These are phyloP conservation scores for Chiloscyllium punctatum DNA, from an alignment of 2,797 vertebrate species.

Conservation along the genomic window DNA sequence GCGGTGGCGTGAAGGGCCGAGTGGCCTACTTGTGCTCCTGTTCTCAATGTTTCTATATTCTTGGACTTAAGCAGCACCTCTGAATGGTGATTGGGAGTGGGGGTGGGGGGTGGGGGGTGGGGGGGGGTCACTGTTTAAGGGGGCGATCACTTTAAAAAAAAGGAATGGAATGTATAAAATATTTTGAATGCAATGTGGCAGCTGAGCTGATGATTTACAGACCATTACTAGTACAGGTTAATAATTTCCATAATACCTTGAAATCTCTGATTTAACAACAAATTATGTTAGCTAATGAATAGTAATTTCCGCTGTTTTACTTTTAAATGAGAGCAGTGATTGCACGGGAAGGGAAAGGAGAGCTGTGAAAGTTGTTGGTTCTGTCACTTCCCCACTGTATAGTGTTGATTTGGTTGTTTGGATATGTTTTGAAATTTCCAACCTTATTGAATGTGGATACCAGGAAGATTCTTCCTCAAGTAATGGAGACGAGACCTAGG, in stretches of 20 bases:
- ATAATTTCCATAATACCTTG: background rate
- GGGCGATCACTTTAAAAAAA: no score
- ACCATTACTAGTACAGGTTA: background rate
- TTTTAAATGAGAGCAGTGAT: background rate
- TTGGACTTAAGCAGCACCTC: background rate
- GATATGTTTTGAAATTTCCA: background rate
- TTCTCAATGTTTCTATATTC: no score
- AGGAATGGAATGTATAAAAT: background rate
- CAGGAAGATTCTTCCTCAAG: no score
- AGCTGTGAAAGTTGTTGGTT: background rate
- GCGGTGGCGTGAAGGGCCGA: no score
- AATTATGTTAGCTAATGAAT: background rate
- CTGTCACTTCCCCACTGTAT: background rate
- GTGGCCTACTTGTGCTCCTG: no score
- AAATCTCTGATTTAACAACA: background rate
- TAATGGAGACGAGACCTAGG: no score
- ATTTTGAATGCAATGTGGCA: background rate
- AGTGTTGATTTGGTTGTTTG: background rate
- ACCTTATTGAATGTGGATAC: background rate
- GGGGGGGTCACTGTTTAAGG: background rate
- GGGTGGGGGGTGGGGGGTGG: no score
- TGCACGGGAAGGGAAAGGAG: no score
- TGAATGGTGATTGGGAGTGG: no score
- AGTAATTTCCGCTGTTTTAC: background rate
- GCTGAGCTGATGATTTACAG: background rate